phyloP scores from a whole-genome alignment of 2,888 invertebrate genomes.

The Spisula subtruncata region DNA sequence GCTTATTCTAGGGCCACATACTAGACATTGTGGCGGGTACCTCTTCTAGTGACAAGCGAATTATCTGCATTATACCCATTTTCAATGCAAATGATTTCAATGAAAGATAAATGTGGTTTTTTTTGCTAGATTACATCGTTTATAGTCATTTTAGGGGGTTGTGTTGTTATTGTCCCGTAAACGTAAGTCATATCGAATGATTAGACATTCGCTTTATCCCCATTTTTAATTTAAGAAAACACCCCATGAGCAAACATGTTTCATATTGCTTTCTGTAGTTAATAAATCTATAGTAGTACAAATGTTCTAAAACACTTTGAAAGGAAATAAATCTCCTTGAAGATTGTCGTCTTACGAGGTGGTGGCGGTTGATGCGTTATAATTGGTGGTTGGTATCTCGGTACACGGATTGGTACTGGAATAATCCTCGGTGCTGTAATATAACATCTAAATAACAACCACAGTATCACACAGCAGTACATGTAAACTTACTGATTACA shows the following conservation, averaged over 20 bases:
- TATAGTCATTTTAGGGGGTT: no score
- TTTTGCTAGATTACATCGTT: no score
- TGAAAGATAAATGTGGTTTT: no score
- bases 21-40: no score
- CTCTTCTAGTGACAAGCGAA: no score
- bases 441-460: neutral
- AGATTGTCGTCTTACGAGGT: slow-evolving; percentile 53
- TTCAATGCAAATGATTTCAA: no score
- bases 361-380: slow-evolving; percentile 28
- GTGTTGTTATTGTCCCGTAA: no score
- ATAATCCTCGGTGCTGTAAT: slow-evolving; percentile 43
- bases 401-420: slow-evolving; percentile 51
- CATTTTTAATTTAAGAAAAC: neutral
- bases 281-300: neutral
- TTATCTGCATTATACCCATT: no score
- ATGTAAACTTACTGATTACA: no score
- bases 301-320: neutral
- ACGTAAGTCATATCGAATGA: no score
- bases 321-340: neutral
- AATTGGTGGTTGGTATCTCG: slow-evolving; percentile 34
- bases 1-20: no score
- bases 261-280: neutral
- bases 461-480: neutral
- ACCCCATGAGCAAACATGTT: neutral
- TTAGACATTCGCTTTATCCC: no score